Conservation (phyloP, 35 echinoderm and acorn worm genomes). For the Lytechinus pictus region DNA sequence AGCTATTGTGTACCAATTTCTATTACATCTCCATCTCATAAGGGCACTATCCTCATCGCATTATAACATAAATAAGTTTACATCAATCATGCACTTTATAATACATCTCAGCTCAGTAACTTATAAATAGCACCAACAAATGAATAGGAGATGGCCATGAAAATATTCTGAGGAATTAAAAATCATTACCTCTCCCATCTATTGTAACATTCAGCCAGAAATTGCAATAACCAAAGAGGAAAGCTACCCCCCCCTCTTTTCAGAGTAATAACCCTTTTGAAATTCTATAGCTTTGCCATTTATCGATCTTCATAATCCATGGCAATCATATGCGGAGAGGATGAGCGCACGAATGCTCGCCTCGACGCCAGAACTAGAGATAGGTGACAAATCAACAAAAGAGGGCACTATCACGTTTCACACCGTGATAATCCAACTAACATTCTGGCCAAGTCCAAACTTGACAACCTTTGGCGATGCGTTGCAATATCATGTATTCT, state of each 20-base stretch:
- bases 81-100: background rate
- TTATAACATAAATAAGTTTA: background rate
- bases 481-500: background rate
- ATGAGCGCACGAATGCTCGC: constrained; percentile 15
- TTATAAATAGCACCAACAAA: background rate
- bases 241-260: background rate
- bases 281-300: constrained; percentile 12
- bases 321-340: background rate
- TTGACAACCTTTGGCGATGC: constrained; percentile 16
- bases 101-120: background rate
- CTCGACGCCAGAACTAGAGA: background rate
- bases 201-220: background rate
- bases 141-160: background rate
- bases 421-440: background rate
- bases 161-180: background rate
- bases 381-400: constrained; percentile 19
- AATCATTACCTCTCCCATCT: constrained; percentile 1
- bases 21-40: background rate
- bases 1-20: background rate
- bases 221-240: background rate
- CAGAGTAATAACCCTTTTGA: background rate
- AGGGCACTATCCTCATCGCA: background rate
- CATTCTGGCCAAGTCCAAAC: constrained; percentile 1
- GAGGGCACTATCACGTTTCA: constrained; percentile 1
- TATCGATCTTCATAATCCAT: constrained; percentile 13